A percentile compares a stretch with the other conserved stretches of the same genome.
Evolutionary conservation across 1,140 invertebrate species (phyloP).

Genomic region (Propsilocerus akamusi): DNA sequence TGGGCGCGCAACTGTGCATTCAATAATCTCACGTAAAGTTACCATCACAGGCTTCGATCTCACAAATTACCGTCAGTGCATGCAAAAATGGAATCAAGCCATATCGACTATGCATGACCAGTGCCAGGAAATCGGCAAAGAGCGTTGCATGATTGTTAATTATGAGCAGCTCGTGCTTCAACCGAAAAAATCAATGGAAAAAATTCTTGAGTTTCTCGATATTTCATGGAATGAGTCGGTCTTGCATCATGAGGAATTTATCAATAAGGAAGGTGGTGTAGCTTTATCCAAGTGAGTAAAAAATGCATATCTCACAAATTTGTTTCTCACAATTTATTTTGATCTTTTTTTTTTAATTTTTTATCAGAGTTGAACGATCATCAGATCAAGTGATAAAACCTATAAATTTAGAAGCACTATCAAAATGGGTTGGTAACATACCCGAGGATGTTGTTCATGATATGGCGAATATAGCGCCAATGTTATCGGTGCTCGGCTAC

Average conservation of each 20-base stretch:
- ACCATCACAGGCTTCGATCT: constrained; percentile 97
- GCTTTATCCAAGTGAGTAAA: constrained; percentile 69
- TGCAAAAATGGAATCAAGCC: constrained; percentile 91
- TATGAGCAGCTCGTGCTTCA: constrained; percentile 96
- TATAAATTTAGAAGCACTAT: constrained; percentile 87
- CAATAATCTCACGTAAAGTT: constrained; percentile 91
- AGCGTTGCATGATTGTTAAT: constrained; percentile 70
- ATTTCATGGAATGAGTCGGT: constrained; percentile 92
- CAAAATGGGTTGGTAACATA: constrained; percentile 90
- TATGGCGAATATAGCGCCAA: constrained; percentile 82
- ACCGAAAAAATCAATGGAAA: constrained; percentile 74
- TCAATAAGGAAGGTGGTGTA: constrained; percentile 90
- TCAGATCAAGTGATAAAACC: constrained; percentile 98
- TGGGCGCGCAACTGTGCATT: constrained; percentile 93
- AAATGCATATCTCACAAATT: background rate
- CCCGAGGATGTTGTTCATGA: constrained; percentile 78
- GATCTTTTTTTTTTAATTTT: constrained; percentile 11
- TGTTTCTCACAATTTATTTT: constrained; percentile 7
- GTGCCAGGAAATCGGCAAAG: constrained; percentile 70
- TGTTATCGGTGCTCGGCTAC: constrained; percentile 81
- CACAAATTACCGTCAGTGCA: constrained; percentile 77
- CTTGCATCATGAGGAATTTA: constrained; percentile 91
- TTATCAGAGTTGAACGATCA: constrained; percentile 80
- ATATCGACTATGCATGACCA: constrained; percentile 89
- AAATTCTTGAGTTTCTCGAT: constrained; percentile 78